Conservation (phyloP, 1,140 invertebrate species). For the Hormaphis cornu region DNA sequence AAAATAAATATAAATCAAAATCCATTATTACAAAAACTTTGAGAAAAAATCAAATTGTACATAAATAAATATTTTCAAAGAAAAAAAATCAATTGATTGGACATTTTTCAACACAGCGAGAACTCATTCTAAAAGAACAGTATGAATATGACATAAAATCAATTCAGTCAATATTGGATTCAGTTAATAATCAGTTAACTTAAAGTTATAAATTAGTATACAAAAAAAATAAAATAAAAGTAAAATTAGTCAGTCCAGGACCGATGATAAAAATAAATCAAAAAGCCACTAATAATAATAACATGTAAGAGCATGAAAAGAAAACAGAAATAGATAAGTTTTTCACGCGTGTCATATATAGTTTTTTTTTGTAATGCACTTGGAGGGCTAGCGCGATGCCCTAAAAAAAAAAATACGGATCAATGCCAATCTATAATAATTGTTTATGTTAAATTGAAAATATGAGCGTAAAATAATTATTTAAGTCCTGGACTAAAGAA, state of each 20-base stretch:
- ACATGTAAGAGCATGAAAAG: background rate
- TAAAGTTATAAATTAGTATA: no score
- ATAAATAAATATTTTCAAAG: background rate
- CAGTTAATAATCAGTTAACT: no score
- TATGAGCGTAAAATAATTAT: background rate
- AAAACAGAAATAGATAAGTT: slow-evolving; percentile 28
- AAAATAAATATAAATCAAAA: background rate
- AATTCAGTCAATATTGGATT: slow-evolving; percentile 17
- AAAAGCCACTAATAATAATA: background rate
- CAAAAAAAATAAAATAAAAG: background rate
- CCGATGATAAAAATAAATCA: background rate
- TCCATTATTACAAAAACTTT: background rate
- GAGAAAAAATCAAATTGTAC: background rate
- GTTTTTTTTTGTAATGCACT: background rate
- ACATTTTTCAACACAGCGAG: background rate
- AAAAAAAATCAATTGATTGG: background rate
- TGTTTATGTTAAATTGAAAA: background rate
- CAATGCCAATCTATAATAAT: background rate
- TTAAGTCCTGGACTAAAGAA: background rate
- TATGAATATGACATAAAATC: slow-evolving; percentile 7
- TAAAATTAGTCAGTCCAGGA: background rate
- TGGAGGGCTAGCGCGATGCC: background rate
- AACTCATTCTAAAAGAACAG: background rate
- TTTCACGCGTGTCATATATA: background rate
- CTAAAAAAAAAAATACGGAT: background rate